Percentiles rank a stretch among this genome's conserved stretches.
phyloP scores from a whole-genome alignment of 2,113 vertebrate species.

The Perognathus longimembris region DNA sequence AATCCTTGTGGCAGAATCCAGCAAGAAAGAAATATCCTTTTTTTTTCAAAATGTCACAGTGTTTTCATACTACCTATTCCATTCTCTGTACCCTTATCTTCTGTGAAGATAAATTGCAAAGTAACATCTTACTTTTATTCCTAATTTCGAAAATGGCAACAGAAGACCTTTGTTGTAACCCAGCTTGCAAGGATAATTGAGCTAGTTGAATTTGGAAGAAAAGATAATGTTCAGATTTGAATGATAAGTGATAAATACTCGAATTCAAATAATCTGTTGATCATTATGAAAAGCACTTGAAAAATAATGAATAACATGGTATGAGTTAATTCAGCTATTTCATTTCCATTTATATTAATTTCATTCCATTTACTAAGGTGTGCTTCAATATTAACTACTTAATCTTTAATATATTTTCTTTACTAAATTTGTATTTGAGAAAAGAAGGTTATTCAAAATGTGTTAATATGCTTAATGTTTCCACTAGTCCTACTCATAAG shows the following conservation, averaged over 20 bases:
- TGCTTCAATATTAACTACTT: background rate
- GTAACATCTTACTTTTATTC: background rate
- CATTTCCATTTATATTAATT: background rate
- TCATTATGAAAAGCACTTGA: background rate
- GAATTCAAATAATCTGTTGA: background rate
- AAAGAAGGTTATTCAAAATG: background rate
- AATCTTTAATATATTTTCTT: background rate
- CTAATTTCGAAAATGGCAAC: background rate
- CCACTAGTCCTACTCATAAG: background rate
- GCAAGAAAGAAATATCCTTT: background rate
- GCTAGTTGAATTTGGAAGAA: background rate
- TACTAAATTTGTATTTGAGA: background rate
- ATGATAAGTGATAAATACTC: background rate
- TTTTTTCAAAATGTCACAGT: background rate
- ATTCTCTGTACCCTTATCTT: background rate
- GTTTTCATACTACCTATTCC: background rate
- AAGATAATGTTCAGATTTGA: background rate
- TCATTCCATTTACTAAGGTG: background rate
- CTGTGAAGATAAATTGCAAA: background rate
- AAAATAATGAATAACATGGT: background rate
- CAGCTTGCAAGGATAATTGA: background rate
- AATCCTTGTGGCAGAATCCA: background rate
- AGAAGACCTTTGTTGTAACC: background rate
- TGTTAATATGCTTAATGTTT: background rate
- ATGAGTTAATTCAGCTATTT: background rate